A percentile compares a stretch with the other conserved stretches of the same genome.
Conservation (phyloP, 2,113 vertebrate genomes). For the Boleophthalmus pectinirostris region DNA sequence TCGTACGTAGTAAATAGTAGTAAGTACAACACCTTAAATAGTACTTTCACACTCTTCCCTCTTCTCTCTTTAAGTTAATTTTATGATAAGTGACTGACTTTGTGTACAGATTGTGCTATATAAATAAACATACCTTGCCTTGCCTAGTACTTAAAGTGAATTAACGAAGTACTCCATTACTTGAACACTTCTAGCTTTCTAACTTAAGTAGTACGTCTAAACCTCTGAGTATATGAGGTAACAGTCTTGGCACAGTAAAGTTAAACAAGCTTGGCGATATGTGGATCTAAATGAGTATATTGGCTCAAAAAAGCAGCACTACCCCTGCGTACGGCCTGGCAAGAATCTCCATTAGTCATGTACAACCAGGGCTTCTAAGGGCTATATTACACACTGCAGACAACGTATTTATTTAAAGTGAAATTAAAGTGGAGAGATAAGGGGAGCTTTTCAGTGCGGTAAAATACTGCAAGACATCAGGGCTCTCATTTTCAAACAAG, state of each 20-base stretch:
- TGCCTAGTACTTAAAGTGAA: too few species aligned
- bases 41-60: too few species aligned
- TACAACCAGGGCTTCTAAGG: constrained; percentile 35
- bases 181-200: too few species aligned
- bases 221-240: constrained; percentile 19
- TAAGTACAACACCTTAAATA: too few species aligned
- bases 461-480: constrained; percentile 29
- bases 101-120: too few species aligned
- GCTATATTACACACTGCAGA: constrained; percentile 35
- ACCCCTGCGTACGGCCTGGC: constrained; percentile 34
- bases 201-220: constrained; percentile 1
- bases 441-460: constrained; percentile 8
- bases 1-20: too few species aligned
- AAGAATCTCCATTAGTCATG: constrained; percentile 40
- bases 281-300: constrained; percentile 50
- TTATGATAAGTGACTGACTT: too few species aligned
- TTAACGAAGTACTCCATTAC: too few species aligned
- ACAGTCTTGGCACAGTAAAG: constrained; percentile 31
- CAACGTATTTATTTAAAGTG: constrained; percentile 35
- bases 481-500: constrained; percentile 29
- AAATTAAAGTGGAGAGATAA: constrained; percentile 48
- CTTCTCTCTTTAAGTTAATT: too few species aligned
- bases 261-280: constrained; percentile 48
- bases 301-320: constrained; percentile 45
- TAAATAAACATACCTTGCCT: too few species aligned